Base-by-base conservation (phyloP, 1,140 invertebrate genomes). In the Nilaparvata lugens region DNA sequence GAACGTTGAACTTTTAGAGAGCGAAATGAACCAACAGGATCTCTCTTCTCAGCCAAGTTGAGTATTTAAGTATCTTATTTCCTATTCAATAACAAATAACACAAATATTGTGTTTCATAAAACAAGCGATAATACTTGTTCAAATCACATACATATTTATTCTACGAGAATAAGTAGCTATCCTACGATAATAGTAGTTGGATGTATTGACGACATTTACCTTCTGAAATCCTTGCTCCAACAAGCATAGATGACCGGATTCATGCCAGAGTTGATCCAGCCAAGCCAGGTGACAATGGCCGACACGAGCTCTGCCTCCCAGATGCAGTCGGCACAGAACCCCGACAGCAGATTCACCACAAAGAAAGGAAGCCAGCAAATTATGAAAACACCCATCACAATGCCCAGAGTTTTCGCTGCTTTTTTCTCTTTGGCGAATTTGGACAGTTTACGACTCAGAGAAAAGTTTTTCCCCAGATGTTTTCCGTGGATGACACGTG, bases 241-340 rank as follows among this genome's bases (percentile, higher is more conserved):
- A 69, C 91, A 96, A 2, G 94, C 93, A 74, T 98, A 98, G 68
- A 98, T 98, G 55, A 97, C 89, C 1, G 94, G 94, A 78, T 97
- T 97, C 91, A 97, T 95, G 31, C 91, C 88, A 23, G 95, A 98
- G 76, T 99, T 99, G 68, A 98, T 91, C 91, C 97, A 99, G 51
- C 97, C 97, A 3, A 98, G 83, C 97, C 97, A 99, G 35, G 94
- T 97, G 38, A 98, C 91, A 23, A 97, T 84, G 13, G 91, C 90
- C 61, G 91, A 91, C 3, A 97, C 87, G 43, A 95, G 83, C 68
- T 95, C 88, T 67, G 92, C 90, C 60, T 95, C 85, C 71, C 85
- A 83, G 60, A 94, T 89, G 73, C 92, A 95, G 64, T 86, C 80
- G 25, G 85, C 80, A 74, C 94, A 97, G 68, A 97, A 87, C 0